A percentile compares a stretch with the other conserved stretches of the same genome.
Conservation (phyloP, 1,140 invertebrate genomes). For the Temnothorax curvispinosus region DNA sequence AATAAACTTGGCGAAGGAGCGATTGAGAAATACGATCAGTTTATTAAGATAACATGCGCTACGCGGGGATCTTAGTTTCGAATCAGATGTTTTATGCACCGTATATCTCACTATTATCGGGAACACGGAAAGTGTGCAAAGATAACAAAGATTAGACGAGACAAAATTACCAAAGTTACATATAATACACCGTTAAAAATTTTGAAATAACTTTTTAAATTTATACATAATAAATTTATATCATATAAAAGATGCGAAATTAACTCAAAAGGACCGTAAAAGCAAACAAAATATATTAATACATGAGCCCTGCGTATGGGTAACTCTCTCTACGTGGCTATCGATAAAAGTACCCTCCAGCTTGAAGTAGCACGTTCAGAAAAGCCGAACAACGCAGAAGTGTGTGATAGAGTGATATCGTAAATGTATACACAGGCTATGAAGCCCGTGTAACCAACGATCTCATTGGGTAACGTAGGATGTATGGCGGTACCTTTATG, state of each 20-base stretch:
- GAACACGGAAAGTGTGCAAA: too few species aligned
- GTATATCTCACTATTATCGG: constrained; percentile 16
- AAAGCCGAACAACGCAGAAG: constrained; percentile 45
- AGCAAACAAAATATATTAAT: constrained; percentile 51
- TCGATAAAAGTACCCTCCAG: constrained; percentile 60
- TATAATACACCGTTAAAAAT: not conserved
- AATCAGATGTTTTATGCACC: not conserved
- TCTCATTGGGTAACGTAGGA: constrained; percentile 66
- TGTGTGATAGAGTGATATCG: constrained; percentile 55
- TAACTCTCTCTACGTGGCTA: not conserved
- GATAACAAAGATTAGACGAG: not conserved
- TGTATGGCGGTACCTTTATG: constrained; percentile 54
- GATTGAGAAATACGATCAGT: constrained; percentile 10
- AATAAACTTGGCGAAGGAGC: constrained; percentile 30
- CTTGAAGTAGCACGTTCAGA: constrained; percentile 62
- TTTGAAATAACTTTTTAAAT: not conserved
- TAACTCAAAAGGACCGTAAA: constrained; percentile 1
- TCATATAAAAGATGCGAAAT: not conserved
- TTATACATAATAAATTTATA: constrained; percentile 1
- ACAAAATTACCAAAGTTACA: not conserved
- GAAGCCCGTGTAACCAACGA: constrained; percentile 66
- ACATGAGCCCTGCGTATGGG: not conserved
- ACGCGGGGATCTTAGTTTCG: not conserved
- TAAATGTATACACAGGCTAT: constrained; percentile 68
- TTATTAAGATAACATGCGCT: constrained; percentile 45